A percentile compares a stretch with the other conserved stretches of the same genome.
phyloP scores from a whole-genome alignment of 2,113 vertebrate genomes.

The Varanus salvator region DNA sequence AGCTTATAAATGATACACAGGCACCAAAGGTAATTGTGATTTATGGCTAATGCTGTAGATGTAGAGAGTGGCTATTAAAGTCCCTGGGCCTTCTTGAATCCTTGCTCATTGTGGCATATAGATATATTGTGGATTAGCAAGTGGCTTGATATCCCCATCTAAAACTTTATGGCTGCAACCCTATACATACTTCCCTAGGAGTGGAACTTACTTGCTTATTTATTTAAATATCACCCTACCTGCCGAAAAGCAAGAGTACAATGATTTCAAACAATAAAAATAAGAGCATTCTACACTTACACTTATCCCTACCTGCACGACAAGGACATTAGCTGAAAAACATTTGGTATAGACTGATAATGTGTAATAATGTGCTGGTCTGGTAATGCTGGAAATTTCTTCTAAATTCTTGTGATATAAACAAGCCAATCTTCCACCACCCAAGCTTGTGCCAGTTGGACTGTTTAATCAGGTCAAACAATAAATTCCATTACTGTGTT shows the following conservation, averaged over 20 bases:
- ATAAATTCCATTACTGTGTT: slow-evolving; percentile 16
- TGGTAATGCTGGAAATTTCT: background rate
- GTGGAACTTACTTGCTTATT: too few relatives aligned
- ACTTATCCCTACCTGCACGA: too few relatives aligned
- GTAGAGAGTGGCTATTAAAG: background rate
- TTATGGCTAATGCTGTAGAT: background rate
- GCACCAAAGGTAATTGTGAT: background rate
- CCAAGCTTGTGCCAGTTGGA: background rate
- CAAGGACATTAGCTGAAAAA: background rate
- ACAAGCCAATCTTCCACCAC: background rate
- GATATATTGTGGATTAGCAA: background rate
- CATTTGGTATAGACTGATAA: background rate
- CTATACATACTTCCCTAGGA: too few relatives aligned
- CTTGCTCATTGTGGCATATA: background rate
- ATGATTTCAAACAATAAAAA: too few relatives aligned
- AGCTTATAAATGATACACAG: background rate
- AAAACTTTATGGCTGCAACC: background rate
- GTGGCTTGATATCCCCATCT: background rate
- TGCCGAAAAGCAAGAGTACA: too few relatives aligned
- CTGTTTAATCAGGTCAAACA: background rate
- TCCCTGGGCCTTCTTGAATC: background rate
- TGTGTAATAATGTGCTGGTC: background rate
- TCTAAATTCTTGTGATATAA: background rate
- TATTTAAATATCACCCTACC: too few relatives aligned
- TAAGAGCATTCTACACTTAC: too few relatives aligned